Base-by-base conservation (phyloP, 2,113 vertebrate species). In the Hyaena hyaena region DNA sequence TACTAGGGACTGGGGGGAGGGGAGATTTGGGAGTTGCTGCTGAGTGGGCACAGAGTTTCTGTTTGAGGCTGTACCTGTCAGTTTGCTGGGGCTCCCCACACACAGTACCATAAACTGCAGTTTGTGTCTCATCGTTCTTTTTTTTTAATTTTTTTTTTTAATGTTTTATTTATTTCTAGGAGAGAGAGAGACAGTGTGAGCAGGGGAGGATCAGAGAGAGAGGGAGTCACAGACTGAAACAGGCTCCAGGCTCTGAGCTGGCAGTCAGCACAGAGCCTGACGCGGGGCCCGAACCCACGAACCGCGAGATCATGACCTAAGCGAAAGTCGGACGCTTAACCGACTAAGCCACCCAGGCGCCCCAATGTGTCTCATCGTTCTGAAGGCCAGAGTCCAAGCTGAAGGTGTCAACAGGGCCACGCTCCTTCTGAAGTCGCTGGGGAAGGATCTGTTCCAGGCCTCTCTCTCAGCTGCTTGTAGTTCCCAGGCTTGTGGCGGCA, bases 351-450 rank as follows among this genome's bases (percentile, higher is more conserved):
- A n/a, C n/a, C n/a, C n/a, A n/a, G n/a, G n/a, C n/a, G n/a, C n/a
- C n/a, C n/a, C n/a, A n/a, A n/a, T 21, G 1, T 10, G 39, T 81
- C 73, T 43, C 9, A 7, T 0, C 0, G 1, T 50, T 24, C 10
- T 33, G 39, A 33, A 82, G 65, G 23, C 84, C 31, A 24, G 88
- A 43, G 43, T 10, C n/a, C 33, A 19, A 91, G 66, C 43, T 35
- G 31, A 4, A 50, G 45, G n/a, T 68, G 53, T 53, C 0, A 31
- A 5, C 21, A 28, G 77, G 65, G 26, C 33, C 21, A 1, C 8
- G 58, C 19, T 12, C 33, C 71, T 35, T 68, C 35, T 10, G 35
- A n/a, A 65, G 19, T 21, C 12, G 3, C 16, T 23, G 5, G 84
- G 65, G 21, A 35, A 26, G 77, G 5, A 3, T 35, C 26, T 74